These are phyloP conservation scores for Trialeurodes vaporariorum DNA, from an alignment of 1,140 invertebrate genomes.

Conservation along the genomic window DNA sequence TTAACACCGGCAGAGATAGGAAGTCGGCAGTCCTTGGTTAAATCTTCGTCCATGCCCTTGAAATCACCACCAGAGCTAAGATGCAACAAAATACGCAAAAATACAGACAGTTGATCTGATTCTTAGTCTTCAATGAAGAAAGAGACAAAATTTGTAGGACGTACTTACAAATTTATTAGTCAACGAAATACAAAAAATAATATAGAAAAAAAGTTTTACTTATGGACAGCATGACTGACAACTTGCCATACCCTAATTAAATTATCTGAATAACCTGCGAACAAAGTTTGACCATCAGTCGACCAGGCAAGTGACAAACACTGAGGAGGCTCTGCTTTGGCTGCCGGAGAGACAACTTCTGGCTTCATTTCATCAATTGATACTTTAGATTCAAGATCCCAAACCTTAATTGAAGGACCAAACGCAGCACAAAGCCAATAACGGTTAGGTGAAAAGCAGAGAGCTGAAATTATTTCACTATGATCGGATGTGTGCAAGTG, in stretches of 20 bases:
- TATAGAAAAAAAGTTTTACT: background rate
- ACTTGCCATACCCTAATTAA: conserved; percentile 98
- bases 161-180: too few relatives aligned
- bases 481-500: conserved; percentile 98
- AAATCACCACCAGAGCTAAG: too few relatives aligned
- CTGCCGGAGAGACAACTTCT: conserved; percentile 68
- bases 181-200: too few relatives aligned
- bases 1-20: too few relatives aligned
- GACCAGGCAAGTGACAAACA: conserved; percentile 98
- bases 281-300: conserved; percentile 95
- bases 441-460: conserved; percentile 98
- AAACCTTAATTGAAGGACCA: conserved; percentile 97
- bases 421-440: conserved; percentile 99
- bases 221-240: background rate
- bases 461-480: conserved; percentile 94
- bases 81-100: too few relatives aligned
- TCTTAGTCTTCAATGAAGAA: too few relatives aligned
- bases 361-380: conserved; percentile 97
- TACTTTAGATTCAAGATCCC: conserved; percentile 99
- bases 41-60: too few relatives aligned
- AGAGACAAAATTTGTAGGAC: too few relatives aligned
- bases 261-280: conserved; percentile 98
- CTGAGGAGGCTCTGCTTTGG: conserved; percentile 82
- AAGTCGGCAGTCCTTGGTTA: too few relatives aligned
- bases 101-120: too few relatives aligned